Base-by-base conservation (phyloP, 2,797 vertebrate genomes). In the Corythornis leucogaster region DNA sequence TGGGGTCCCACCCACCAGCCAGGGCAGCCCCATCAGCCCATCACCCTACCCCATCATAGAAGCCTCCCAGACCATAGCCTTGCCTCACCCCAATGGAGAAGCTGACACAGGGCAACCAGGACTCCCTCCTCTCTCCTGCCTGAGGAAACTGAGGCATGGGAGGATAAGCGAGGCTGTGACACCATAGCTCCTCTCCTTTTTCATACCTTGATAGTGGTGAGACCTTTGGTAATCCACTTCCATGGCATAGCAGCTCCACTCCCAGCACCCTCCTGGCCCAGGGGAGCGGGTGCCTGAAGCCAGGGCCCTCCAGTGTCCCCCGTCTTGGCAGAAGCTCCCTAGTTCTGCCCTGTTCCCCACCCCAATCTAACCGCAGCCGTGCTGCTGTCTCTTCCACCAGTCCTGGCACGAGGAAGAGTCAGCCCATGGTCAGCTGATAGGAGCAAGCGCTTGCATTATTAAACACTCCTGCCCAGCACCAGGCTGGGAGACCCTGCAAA, bases 351-450 rank as follows among this genome's bases (percentile, higher is more conserved):
- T 0, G 4, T 54, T 80, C 25, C 73, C 64, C 38, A 54, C 31
- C 50, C 15, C 2, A 1, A 6, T 45, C 84, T 73, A 73, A 16
- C 51, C 2, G 0, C 89, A 85, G 79, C 35, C 2, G 0, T 1
- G 1, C 87, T 26, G 78, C 67, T 0, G 1, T 8, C 64, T 59
- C 33, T 66, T 57, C 71, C 1, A 3, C 48, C 92, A 83, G 78
- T 67, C 42, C 28, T 71, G 62, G 80, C 70, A 76, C 9, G 2
- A 90, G 90, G 78, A 75, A 93, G 85, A 95, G 95, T 97, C 97
- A 97, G 97, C 95, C 97, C 96, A 51, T 61, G 50, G 97, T 97
- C 97, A 97, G 97, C 98, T 98, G 98, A 98, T 95, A 97, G 95
- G 87, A 92, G 63, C 85, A 58, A 90, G 85, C 19, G 0, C 92